Evolutionary conservation across 2,797 vertebrate species (phyloP).

Genomic region (Mastacembelus armatus): DNA sequence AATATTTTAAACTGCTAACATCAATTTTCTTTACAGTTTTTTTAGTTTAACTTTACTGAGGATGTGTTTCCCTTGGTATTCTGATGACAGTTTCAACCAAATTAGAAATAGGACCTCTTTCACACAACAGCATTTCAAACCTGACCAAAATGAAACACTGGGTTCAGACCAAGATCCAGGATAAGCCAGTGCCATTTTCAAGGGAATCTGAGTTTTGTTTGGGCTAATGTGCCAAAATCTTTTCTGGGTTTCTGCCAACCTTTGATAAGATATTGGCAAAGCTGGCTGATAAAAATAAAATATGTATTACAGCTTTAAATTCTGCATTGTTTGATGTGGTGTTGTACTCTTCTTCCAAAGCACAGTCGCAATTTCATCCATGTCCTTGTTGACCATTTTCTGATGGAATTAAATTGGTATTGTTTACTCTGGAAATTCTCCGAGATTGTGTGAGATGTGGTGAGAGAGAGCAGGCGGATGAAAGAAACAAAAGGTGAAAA

Average conservation of each 20-base stretch:
- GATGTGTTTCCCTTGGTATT: too few species aligned
- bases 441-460: conserved; percentile 19
- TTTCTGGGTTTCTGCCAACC: conserved; percentile 11
- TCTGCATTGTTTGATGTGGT: neutral
- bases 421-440: conserved; percentile 54
- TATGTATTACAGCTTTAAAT: conserved; percentile 1
- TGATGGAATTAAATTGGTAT: conserved; percentile 37
- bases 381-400: conserved; percentile 2
- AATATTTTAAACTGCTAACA: neutral
- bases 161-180: too few species aligned
- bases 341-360: neutral
- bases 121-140: too few species aligned
- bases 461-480: conserved; percentile 8
- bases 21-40: neutral
- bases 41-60: too few species aligned
- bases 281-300: conserved; percentile 9
- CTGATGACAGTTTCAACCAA: too few species aligned
- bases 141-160: too few species aligned
- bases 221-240: conserved; percentile 6
- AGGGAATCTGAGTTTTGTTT: conserved; percentile 6
- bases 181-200: too few species aligned
- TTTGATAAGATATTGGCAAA: conserved; percentile 27
- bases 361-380: neutral
- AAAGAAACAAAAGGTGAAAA: conserved; percentile 36
- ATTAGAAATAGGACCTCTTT: too few species aligned